Base-by-base conservation (phyloP, 2,888 invertebrate species). In the Muschampia plurimacula region DNA sequence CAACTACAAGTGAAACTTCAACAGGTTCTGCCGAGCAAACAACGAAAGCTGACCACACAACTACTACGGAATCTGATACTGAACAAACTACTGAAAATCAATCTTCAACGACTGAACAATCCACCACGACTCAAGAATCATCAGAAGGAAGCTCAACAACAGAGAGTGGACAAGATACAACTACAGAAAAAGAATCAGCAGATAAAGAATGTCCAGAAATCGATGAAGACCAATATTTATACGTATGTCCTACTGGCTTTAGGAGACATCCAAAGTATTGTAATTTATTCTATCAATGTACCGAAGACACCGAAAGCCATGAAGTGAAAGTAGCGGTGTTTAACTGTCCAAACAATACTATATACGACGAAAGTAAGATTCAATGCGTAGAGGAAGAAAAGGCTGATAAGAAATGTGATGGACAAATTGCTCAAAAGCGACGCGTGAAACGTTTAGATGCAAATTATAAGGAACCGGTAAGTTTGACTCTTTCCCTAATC, bases 211-310 rank as follows among this genome's bases (percentile, higher is more conserved):
- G 95, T 86, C 90, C 95, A 8, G 88, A 96, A 79, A 90, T 96
- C 10, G 96, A 96, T 68, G 95, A 96, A 28, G 96, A 97, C 75
- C 97, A 98, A 89, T 93, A 96, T 76, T 89, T 96, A 13, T 95
- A 96, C 72, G 95, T 97, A 2, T 98, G 98, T 83, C 98, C 98
- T 9, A 97, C 97, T 7, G 97, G 97, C 52, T 98, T 98, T 89
- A 95, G 95, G 82, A 95, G 97, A 77, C 97, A 98, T 94, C 97
- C 98, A 0, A 97, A 97, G 84, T 96, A 96, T 83, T 98, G 98
- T 81, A 97, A 97, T 82, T 88, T 97, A 79, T 97, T 98, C 91
- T 98, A 98, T 84, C 98, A 98, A 86, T 98, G 98, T 81, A 96
- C 96, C 22, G 95, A 95, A 78, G 95, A 95, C 73, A 91, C 95